Conservation (phyloP, 2,797 vertebrate species). For the Benthosema pterotum region DNA sequence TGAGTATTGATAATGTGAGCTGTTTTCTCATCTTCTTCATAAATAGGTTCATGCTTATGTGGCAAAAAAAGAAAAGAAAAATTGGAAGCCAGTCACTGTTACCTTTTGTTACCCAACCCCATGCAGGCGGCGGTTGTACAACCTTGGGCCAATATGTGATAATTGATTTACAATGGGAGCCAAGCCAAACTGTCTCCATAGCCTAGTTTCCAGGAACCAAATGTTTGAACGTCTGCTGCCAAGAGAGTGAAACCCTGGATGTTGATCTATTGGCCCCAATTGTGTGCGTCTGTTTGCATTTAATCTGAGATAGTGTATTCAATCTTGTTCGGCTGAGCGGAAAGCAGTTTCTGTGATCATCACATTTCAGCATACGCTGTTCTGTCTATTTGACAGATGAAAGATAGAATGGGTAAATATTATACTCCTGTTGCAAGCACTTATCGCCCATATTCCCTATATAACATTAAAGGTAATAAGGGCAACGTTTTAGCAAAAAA, state of each 20-base stretch:
- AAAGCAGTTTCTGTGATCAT: constrained; percentile 3
- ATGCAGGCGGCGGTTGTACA: too few relatives aligned
- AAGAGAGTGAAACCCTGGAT: constrained; percentile 38
- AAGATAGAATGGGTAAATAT: neutral
- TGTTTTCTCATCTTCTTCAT: too few relatives aligned
- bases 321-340: constrained; percentile 33
- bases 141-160: too few relatives aligned
- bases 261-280: constrained; percentile 39
- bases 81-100: too few relatives aligned
- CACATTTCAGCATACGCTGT: constrained; percentile 3
- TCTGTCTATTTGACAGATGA: neutral
- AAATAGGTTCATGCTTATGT: too few relatives aligned
- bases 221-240: constrained; percentile 13
- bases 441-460: too few relatives aligned
- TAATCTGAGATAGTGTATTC: constrained; percentile 50
- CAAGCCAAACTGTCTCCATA: constrained; percentile 31
- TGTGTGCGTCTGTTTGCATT: constrained; percentile 42
- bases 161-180: constrained; percentile 28
- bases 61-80: too few relatives aligned
- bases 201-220: constrained; percentile 59
- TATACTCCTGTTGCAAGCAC: too few relatives aligned
- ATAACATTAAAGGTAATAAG: too few relatives aligned
- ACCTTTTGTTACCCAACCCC: too few relatives aligned
- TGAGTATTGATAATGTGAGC: too few relatives aligned
- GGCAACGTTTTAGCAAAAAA: too few relatives aligned